A percentile compares a stretch with the other conserved stretches of the same genome.
phyloP scores from a whole-genome alignment of 2,797 vertebrate genomes.

The Nannoperca australis region DNA sequence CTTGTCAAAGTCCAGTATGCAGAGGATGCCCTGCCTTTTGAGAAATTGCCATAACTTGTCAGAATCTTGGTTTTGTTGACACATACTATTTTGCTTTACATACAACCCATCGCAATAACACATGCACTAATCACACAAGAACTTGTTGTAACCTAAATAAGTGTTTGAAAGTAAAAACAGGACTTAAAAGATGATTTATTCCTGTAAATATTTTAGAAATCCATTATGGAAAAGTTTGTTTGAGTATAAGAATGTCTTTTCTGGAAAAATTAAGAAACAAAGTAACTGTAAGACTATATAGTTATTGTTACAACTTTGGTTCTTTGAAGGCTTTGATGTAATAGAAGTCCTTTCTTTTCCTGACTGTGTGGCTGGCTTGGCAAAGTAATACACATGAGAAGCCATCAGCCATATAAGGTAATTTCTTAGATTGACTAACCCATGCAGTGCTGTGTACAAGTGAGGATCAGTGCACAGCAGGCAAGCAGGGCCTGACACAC shows the following conservation, averaged over 20 bases:
- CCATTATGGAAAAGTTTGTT: too few species aligned
- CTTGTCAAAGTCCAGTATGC: background rate
- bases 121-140: background rate
- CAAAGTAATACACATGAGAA: slow-evolving; percentile 19
- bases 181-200: background rate
- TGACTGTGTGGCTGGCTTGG: slow-evolving; percentile 3
- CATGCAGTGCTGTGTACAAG: slow-evolving; percentile 48
- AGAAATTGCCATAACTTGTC: background rate
- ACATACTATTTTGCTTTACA: background rate
- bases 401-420: slow-evolving; percentile 54
- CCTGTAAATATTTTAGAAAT: background rate
- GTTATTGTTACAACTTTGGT: background rate
- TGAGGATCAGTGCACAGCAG: slow-evolving; percentile 65
- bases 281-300: background rate
- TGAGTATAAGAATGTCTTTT: background rate
- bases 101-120: background rate
- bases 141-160: background rate
- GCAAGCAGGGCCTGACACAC: slow-evolving; percentile 43
- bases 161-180: background rate
- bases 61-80: background rate
- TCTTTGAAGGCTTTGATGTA: background rate
- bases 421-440: slow-evolving; percentile 36
- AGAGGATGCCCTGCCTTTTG: background rate
- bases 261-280: background rate
- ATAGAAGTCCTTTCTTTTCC: background rate